These are phyloP conservation scores for Daubentonia madagascariensis DNA, from an alignment of 2,113 vertebrate species.

Conservation along the genomic window DNA sequence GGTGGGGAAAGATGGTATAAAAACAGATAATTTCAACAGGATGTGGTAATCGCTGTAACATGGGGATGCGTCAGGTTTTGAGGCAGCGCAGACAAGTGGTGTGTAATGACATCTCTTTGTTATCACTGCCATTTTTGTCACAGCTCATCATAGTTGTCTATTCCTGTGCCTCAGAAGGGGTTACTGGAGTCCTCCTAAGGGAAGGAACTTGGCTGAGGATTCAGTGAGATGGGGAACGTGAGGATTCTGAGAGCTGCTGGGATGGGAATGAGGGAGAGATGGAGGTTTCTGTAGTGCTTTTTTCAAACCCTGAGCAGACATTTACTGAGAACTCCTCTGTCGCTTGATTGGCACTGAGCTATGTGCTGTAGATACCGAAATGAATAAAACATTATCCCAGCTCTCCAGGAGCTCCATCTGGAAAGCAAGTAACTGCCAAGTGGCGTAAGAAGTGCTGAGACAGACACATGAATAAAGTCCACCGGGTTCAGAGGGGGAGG, in stretches of 20 bases:
- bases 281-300: neutral
- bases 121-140: neutral
- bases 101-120: neutral
- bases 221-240: neutral
- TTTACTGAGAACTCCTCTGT: neutral
- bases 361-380: neutral
- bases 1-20: neutral
- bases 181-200: neutral
- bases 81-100: neutral
- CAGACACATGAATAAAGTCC: neutral
- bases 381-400: neutral
- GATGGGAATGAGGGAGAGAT: neutral
- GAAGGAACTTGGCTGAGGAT: neutral
- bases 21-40: neutral
- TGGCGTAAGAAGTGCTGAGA: neutral
- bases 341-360: neutral
- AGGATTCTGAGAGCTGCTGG: neutral
- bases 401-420: neutral
- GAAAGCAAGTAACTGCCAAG: neutral
- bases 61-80: neutral
- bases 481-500: neutral
- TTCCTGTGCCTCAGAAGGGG: neutral
- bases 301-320: neutral
- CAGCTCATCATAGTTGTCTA: neutral
- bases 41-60: accelerated